Evolutionary conservation across 1,140 invertebrate species (phyloP).

Genomic region (Palaemon carinicauda): DNA sequence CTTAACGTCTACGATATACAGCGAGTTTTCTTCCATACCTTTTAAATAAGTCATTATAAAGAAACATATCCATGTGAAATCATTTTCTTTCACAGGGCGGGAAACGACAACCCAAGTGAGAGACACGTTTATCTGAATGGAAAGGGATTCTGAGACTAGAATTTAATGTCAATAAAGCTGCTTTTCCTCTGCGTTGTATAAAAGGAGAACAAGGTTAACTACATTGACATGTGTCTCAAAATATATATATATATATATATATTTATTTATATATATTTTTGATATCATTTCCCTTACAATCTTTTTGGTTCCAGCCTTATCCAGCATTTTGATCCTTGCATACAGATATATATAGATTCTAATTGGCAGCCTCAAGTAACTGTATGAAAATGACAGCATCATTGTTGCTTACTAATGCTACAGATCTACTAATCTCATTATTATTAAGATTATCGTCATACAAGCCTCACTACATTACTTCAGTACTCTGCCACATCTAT

Average conservation of each 20-base stretch:
- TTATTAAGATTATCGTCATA: no score
- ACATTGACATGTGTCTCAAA: slow-evolving; percentile 38
- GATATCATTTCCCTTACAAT: slow-evolving; percentile 52
- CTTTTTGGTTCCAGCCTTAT: not conserved
- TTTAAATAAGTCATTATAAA: slow-evolving; percentile 31
- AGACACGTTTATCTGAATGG: slow-evolving; percentile 15
- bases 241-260: not conserved
- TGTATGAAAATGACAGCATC: no score
- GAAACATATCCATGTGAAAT: slow-evolving; percentile 11
- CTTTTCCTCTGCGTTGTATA: slow-evolving; percentile 29
- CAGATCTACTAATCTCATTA: no score
- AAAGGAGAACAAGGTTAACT: slow-evolving; percentile 31
- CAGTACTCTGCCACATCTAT: no score
- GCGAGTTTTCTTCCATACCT: slow-evolving; percentile 18
- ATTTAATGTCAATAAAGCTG: slow-evolving; percentile 48
- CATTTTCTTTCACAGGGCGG: not conserved
- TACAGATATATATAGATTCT: no score
- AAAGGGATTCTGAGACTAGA: slow-evolving; percentile 29
- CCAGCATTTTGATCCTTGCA: no score
- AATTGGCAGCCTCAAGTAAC: no score
- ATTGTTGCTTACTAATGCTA: no score
- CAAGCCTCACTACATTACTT: no score
- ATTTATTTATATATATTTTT: slow-evolving; percentile 10
- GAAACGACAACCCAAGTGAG: slow-evolving; percentile 19
- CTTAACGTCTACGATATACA: slow-evolving; percentile 48